Percentiles rank a stretch among this genome's conserved stretches.
These are phyloP conservation scores for Phalacrocorax brasilianus DNA, from an alignment of 2,113 vertebrate genomes.

Conservation along the genomic window DNA sequence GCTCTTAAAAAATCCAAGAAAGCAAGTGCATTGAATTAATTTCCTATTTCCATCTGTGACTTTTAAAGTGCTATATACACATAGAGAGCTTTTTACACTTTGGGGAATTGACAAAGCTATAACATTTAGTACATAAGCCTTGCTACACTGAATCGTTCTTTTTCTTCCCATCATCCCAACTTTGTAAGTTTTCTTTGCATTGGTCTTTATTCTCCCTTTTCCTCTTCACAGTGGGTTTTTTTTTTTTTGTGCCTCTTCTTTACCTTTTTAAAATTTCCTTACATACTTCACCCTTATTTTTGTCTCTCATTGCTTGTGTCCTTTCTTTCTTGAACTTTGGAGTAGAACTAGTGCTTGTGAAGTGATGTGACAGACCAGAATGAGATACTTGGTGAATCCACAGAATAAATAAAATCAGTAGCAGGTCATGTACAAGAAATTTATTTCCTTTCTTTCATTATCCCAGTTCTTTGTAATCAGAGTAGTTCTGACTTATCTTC, in stretches of 20 bases:
- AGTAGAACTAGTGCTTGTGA: not conserved
- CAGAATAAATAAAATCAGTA: not conserved
- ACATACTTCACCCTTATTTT: not conserved
- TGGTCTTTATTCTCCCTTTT: not conserved
- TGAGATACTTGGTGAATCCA: not conserved
- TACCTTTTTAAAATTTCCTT: not conserved
- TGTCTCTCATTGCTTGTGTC: not conserved
- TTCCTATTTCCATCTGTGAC: slow-evolving; percentile 52
- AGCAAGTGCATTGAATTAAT: slow-evolving; percentile 57
- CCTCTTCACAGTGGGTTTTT: not conserved
- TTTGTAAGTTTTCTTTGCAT: not conserved
- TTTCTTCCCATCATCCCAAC: not conserved
- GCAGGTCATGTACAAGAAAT: not conserved
- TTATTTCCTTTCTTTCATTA: not conserved
- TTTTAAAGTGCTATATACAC: slow-evolving; percentile 56
- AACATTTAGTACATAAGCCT: slow-evolving; percentile 4
- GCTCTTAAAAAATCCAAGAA: not conserved
- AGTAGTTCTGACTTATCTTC: not conserved
- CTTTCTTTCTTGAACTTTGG: not conserved
- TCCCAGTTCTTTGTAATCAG: not conserved
- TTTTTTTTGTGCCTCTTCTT: not conserved
- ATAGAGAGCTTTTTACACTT: slow-evolving; percentile 26
- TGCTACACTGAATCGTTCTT: not conserved
- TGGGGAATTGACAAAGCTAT: slow-evolving; percentile 25
- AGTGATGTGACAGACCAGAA: not conserved